These are phyloP conservation scores for Agrotis segetum DNA, from an alignment of 2,888 invertebrate species.

Conservation along the genomic window DNA sequence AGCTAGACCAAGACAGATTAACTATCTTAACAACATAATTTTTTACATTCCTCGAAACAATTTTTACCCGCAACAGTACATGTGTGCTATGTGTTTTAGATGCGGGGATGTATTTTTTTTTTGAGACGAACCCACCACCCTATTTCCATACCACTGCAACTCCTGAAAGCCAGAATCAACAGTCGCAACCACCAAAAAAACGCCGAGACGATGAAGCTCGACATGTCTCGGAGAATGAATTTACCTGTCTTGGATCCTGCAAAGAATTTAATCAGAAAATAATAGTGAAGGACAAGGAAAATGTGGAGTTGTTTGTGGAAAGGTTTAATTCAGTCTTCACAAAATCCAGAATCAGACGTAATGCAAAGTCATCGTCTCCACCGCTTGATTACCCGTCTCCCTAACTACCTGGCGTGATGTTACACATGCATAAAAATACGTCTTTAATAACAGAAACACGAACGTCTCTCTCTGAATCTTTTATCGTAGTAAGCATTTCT, in stretches of 20 bases:
- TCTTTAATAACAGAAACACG: conserved; percentile 64
- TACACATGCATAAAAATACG: conserved; percentile 52
- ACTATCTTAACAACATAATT: not conserved
- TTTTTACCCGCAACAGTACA: not conserved
- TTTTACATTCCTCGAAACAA: conserved; percentile 6
- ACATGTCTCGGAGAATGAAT: too few relatives aligned
- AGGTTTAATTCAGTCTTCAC: conserved; percentile 6
- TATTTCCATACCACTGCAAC: too few relatives aligned
- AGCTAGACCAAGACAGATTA: not conserved
- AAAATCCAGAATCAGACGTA: conserved; percentile 5
- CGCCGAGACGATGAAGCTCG: too few relatives aligned
- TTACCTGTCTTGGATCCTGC: too few relatives aligned
- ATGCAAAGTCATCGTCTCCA: conserved; percentile 21
- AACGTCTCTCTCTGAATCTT: conserved; percentile 59
- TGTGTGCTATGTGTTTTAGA: too few relatives aligned
- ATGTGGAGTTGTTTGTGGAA: too few relatives aligned
- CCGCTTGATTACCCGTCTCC: conserved; percentile 45
- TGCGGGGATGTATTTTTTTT: too few relatives aligned
- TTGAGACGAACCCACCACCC: too few relatives aligned
- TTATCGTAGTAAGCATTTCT: conserved; percentile 60
- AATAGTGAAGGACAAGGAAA: too few relatives aligned
- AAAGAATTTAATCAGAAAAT: too few relatives aligned
- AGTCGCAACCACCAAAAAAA: too few relatives aligned
- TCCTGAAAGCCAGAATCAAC: too few relatives aligned
- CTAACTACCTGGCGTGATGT: conserved; percentile 46